Evolutionary conservation across 2,888 invertebrate species (phyloP).

Genomic region (Lasioglossum villosulum): DNA sequence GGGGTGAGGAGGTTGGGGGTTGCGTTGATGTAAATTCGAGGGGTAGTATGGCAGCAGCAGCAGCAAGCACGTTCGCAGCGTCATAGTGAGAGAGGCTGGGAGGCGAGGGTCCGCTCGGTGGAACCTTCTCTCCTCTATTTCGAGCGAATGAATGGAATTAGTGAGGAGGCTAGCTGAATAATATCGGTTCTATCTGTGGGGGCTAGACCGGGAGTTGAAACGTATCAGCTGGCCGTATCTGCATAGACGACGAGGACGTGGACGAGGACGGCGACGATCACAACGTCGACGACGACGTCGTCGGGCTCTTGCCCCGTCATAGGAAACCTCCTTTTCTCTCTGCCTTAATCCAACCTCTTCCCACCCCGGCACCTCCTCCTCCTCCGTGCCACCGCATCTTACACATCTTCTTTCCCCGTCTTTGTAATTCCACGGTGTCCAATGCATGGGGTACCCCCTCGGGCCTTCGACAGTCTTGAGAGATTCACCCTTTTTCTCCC

Average conservation of each 20-base stretch:
- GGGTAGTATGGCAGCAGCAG: slow-evolving; percentile 40
- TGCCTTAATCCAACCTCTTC: slow-evolving; percentile 73
- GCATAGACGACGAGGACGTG: slow-evolving; percentile 79
- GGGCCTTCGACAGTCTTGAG: not conserved
- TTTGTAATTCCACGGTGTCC: slow-evolving; percentile 6
- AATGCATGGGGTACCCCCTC: slow-evolving; percentile 11
- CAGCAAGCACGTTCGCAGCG: slow-evolving; percentile 47
- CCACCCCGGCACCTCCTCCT: slow-evolving; percentile 26
- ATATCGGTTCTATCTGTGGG: slow-evolving; percentile 84
- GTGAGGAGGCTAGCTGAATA: slow-evolving; percentile 84
- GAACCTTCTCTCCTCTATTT: slow-evolving; percentile 54
- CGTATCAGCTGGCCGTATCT: slow-evolving; percentile 83
- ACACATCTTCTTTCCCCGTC: not conserved
- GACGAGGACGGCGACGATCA: slow-evolving; percentile 37
- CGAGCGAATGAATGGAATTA: slow-evolving; percentile 84
- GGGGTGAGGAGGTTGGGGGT: slow-evolving; percentile 2
- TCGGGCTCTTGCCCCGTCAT: slow-evolving; percentile 65
- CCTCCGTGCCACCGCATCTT: not conserved
- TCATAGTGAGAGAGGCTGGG: not conserved
- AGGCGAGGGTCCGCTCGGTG: slow-evolving; percentile 46
- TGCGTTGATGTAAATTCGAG: slow-evolving; percentile 53
- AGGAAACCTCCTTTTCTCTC: slow-evolving; percentile 73
- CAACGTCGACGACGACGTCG: slow-evolving; percentile 49
- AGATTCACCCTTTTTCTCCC: not conserved
- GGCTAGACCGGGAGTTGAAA: slow-evolving; percentile 81